phyloP scores from a whole-genome alignment of 2,888 invertebrate genomes.

The Eristalis pertinax region DNA sequence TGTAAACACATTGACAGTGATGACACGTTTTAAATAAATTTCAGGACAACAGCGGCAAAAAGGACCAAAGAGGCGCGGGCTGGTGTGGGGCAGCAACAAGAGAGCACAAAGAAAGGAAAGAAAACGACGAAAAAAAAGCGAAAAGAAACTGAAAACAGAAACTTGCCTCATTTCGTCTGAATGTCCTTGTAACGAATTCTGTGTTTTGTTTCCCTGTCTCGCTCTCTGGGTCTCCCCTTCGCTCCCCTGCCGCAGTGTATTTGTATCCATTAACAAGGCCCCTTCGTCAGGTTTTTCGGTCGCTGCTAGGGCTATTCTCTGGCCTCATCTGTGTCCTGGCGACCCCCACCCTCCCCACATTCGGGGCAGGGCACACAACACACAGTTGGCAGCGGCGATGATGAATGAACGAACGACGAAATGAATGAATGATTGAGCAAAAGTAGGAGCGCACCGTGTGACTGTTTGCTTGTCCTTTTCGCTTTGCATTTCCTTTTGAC shows the following conservation, averaged over 20 bases:
- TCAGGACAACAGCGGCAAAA: slow-evolving; percentile 5
- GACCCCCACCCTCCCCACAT: too few relatives aligned
- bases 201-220: slow-evolving; percentile 23
- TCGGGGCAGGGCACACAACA: background rate
- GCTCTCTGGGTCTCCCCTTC: background rate
- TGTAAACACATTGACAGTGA: slow-evolving; percentile 52
- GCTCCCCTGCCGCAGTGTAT: background rate
- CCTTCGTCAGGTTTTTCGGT: slow-evolving; percentile 3
- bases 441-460: slow-evolving; percentile 18
- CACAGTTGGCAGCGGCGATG: background rate
- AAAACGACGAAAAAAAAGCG: too few relatives aligned
- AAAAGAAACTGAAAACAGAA: slow-evolving; percentile 25
- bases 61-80: background rate
- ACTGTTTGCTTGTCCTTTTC: slow-evolving; percentile 21
- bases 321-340: background rate
- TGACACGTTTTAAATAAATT: slow-evolving; percentile 65
- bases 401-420: slow-evolving; percentile 53
- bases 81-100: slow-evolving; percentile 15
- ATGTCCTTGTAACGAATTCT: slow-evolving; percentile 62
- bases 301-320: background rate
- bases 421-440: slow-evolving; percentile 28
- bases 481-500: slow-evolving; percentile 11
- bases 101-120: background rate
- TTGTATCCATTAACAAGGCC: slow-evolving; percentile 46
- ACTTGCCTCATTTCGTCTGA: slow-evolving; percentile 37